Conservation (phyloP, 1,140 invertebrate species). For the Caenorhabditis tropicalis region DNA sequence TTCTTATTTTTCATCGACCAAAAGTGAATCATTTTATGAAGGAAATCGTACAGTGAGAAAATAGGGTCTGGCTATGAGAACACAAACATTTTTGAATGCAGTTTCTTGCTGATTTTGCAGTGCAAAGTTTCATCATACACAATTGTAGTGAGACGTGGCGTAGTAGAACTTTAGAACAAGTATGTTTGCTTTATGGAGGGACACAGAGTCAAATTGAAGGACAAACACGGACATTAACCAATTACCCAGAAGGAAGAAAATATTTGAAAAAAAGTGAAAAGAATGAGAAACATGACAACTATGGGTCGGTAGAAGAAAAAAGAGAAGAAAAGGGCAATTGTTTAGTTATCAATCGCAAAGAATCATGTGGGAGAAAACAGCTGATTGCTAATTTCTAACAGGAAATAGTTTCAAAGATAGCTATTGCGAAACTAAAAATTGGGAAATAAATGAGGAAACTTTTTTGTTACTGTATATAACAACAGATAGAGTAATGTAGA, state of each 20-base stretch:
- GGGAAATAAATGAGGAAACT: not conserved
- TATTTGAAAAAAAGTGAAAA: not conserved
- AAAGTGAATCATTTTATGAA: not conserved
- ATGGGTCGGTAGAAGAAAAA: not conserved
- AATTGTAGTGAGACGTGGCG: not conserved
- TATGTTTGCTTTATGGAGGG: not conserved
- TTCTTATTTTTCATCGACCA: not conserved
- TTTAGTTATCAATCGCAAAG: not conserved
- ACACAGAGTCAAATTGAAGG: not conserved
- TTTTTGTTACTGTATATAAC: too few species aligned
- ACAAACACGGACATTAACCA: slow-evolving; percentile 29
- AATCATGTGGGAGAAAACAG: slow-evolving; percentile 30
- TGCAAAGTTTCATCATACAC: slow-evolving; percentile 3
- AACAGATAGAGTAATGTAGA: too few species aligned
- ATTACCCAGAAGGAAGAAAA: slow-evolving; percentile 10
- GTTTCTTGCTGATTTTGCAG: not conserved
- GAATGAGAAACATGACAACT: not conserved
- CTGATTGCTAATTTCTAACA: not conserved
- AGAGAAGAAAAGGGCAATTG: not conserved
- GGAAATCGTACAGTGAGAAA: not conserved
- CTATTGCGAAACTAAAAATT: not conserved
- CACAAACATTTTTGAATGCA: not conserved
- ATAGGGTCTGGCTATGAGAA: not conserved
- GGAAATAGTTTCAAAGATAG: not conserved
- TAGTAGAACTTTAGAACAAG: slow-evolving; percentile 6